phyloP scores from a whole-genome alignment of 2,113 vertebrate species.

The Stigmatopora nigra region DNA sequence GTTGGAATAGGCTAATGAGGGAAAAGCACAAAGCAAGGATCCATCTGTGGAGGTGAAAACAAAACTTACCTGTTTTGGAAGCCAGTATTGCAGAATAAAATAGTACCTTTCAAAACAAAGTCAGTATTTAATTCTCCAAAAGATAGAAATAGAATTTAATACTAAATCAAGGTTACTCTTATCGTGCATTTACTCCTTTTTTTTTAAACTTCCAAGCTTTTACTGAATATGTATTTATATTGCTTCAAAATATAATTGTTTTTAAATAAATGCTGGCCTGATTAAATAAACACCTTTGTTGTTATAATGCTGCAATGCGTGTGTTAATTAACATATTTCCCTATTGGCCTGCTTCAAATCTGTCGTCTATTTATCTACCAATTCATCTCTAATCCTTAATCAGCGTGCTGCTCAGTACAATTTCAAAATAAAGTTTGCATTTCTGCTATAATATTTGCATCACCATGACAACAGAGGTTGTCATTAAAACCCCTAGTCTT shows the following conservation, averaged over 20 bases:
- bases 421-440: too few species aligned
- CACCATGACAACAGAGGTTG: background rate
- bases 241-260: constrained; percentile 43
- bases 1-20: too few species aligned
- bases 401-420: too few species aligned
- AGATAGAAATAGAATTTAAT: constrained; percentile 8
- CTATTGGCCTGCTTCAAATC: background rate
- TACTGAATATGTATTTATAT: constrained; percentile 49
- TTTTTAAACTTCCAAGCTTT: constrained; percentile 26
- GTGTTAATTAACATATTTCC: background rate
- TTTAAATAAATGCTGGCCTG: constrained; percentile 36
- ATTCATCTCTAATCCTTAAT: background rate
- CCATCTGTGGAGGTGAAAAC: too few species aligned
- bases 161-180: constrained; percentile 15
- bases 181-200: constrained; percentile 17
- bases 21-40: too few species aligned
- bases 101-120: background rate
- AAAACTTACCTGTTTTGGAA: too few species aligned
- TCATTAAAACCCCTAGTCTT: constrained; percentile 54
- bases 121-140: background rate
- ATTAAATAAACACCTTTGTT: constrained; percentile 39
- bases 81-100: too few species aligned
- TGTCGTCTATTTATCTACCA: background rate
- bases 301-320: background rate
- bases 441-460: background rate